These are phyloP conservation scores for Cottoperca gobio DNA, from an alignment of 2,797 vertebrate genomes.

Conservation along the genomic window DNA sequence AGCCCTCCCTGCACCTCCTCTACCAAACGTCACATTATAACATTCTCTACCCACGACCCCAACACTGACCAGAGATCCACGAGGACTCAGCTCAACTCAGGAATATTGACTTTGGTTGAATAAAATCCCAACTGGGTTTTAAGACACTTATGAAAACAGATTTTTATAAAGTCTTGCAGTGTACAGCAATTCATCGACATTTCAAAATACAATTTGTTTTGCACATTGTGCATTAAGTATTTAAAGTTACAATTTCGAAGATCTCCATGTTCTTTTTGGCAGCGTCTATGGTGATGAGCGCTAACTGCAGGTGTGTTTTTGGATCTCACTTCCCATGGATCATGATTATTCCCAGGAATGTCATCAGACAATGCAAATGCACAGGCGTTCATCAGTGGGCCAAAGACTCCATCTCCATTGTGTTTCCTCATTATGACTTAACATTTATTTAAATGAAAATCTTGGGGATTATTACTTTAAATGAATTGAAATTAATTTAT, in stretches of 20 bases:
- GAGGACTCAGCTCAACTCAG: conserved; percentile 42
- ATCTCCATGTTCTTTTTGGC: too few relatives aligned
- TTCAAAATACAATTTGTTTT: not conserved
- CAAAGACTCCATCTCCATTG: too few relatives aligned
- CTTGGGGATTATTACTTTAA: not conserved
- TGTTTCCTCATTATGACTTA: too few relatives aligned
- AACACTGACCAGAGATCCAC: conserved; percentile 36
- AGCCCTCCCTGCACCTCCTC: conserved; percentile 83
- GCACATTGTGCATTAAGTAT: too few relatives aligned
- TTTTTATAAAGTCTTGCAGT: conserved; percentile 63
- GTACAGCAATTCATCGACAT: conserved; percentile 32
- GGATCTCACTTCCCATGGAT: too few relatives aligned
- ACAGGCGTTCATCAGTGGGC: too few relatives aligned
- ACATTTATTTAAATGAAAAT: too few relatives aligned
- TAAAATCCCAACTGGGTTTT: conserved; percentile 26
- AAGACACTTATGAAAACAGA: conserved; percentile 29
- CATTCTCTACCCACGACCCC: conserved; percentile 79
- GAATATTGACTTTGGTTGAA: conserved; percentile 46
- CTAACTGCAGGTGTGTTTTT: too few relatives aligned
- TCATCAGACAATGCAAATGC: too few relatives aligned
- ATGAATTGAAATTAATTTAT: conserved; percentile 31
- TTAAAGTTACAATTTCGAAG: too few relatives aligned
- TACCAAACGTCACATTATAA: conserved; percentile 86
- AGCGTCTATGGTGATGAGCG: too few relatives aligned
- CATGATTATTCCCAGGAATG: too few relatives aligned